Conservation (phyloP, 2,797 vertebrate species). For the Cryptoprocta ferox region DNA sequence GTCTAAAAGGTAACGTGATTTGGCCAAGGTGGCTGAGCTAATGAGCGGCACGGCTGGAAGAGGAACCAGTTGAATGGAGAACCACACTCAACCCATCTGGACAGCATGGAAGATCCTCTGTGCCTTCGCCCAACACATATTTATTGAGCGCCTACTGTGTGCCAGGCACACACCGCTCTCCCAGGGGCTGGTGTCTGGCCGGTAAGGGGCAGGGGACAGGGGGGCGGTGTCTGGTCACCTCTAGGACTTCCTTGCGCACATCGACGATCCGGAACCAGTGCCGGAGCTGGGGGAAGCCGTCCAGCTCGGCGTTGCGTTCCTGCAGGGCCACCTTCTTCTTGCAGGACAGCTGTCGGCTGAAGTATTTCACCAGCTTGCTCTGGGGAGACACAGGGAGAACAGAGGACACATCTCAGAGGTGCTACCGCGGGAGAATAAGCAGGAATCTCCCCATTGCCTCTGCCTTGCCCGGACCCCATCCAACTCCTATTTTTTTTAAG, state of each 20-base stretch:
- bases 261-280: constrained; percentile 98
- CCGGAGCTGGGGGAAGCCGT: constrained; percentile 95
- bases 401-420: background rate
- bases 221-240: constrained; percentile 86
- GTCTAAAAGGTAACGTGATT: background rate
- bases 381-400: constrained; percentile 78
- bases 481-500: background rate
- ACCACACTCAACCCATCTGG: fast-evolving
- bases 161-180: background rate
- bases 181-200: background rate
- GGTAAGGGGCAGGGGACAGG: fast-evolving
- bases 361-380: constrained; percentile 99
- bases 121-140: background rate
- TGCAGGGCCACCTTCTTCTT: constrained; percentile 97
- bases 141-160: background rate
- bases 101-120: background rate
- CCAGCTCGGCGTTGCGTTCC: constrained; percentile 94
- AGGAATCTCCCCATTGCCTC: fast-evolving
- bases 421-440: fast-evolving
- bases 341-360: constrained; percentile 98
- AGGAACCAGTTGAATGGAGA: background rate
- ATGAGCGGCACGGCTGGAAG: background rate
- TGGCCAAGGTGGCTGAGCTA: background rate
- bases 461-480: fast-evolving
- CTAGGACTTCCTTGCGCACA: constrained; percentile 96